These are phyloP conservation scores for Mustela lutreola DNA, from an alignment of 2,113 vertebrate species.

Conservation along the genomic window DNA sequence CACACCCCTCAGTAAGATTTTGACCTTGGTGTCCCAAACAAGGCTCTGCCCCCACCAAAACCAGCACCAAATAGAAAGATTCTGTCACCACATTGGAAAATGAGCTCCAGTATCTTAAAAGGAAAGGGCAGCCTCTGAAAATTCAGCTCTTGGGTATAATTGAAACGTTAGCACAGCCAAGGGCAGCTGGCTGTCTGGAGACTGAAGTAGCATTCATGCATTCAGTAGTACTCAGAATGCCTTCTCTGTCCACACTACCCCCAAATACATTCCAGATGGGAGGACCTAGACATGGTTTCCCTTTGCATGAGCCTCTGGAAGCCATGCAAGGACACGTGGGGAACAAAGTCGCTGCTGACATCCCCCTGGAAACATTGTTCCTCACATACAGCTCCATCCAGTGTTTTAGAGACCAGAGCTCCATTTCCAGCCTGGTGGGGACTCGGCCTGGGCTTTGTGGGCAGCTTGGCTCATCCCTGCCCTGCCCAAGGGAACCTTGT, in stretches of 20 bases:
- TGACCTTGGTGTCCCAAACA: neutral
- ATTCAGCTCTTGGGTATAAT: conserved; percentile 23
- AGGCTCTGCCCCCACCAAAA: neutral
- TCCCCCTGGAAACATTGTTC: neutral
- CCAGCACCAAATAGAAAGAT: neutral
- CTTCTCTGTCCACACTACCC: conserved; percentile 28
- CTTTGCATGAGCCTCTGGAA: neutral
- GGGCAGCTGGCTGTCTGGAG: conserved; percentile 58
- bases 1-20: neutral
- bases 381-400: neutral
- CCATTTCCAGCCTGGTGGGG: neutral
- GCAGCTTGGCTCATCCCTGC: neutral
- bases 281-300: neutral
- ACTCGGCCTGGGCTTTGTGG: neutral
- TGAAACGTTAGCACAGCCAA: neutral
- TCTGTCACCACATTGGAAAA: neutral
- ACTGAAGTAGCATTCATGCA: conserved; percentile 61
- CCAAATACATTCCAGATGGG: conserved; percentile 37
- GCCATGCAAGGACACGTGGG: neutral
- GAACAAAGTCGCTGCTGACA: neutral
- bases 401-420: neutral
- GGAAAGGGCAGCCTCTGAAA: conserved; percentile 35
- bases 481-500: neutral
- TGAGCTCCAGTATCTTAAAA: neutral
- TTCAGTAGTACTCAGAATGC: neutral